Evolutionary conservation across 2,113 vertebrate species (phyloP), one percentile per base, ranked within the genome.

Genomic region (Labeo catla): DNA sequence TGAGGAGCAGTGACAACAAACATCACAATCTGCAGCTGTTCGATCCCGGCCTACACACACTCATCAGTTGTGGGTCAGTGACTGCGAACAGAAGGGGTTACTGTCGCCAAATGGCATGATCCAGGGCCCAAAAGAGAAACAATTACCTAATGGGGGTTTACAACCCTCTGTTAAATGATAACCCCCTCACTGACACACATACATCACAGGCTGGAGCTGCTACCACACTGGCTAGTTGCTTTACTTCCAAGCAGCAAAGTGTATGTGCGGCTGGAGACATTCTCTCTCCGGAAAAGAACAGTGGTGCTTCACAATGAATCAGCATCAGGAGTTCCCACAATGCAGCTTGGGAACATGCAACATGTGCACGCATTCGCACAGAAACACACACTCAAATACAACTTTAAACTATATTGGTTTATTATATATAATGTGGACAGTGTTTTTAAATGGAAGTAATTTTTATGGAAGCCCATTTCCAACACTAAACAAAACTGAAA

Each of bases 221-320:
- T 73, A 49, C 52, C 50, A 57, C 65, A 72, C 39, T 34, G 68
- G 23, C 57, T 45, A 28, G 19, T 49, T 39, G 12, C 34, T 43
- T 13, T 66, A 36, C 47, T 72, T 39, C 74, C n/a, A 23, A 81
- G 43, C 43, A 66, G 59, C 34, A 47, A 65, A 66, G n/a, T 28
- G n/a, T 65, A 16, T 82, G 23, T 70, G 63, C 0, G 5, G 81
- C 45, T 39, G 28, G 34, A 77, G 49, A 85, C 52, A 39, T 61
- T 36, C 9, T 59, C 52, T 86, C 76, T 54, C 68, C 39, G 12
- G 70, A 84, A 84, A 84, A 84, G 76, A 81, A 80, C 72, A 57
- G 88, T 63, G 72, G 34, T 15, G 45, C 79, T 81, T 89, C 86
- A 78, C 36, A 87, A 50, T 76, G 82, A 87, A 87, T 89, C 81